Conservation (phyloP, 2,797 vertebrate species). For the Enteromius afrohamiltoni region DNA sequence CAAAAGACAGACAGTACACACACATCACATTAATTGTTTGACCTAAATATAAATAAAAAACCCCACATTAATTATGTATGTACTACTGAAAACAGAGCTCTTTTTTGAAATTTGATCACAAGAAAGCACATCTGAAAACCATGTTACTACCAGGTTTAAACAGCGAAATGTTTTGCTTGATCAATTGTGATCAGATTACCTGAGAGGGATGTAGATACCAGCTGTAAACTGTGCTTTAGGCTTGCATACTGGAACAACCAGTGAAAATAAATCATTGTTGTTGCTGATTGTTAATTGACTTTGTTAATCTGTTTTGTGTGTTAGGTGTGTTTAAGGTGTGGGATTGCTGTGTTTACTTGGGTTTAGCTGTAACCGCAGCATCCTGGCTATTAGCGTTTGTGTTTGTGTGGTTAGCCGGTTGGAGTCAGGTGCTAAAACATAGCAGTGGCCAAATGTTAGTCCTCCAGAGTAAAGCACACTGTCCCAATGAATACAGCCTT, state of each 20-base stretch:
- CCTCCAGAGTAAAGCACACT: neutral
- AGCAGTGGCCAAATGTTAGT: slow-evolving; percentile 10
- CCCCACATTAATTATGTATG: neutral
- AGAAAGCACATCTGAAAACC: neutral
- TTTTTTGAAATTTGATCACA: slow-evolving; percentile 1
- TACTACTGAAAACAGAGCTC: neutral
- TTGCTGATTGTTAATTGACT: neutral
- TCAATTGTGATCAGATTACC: neutral
- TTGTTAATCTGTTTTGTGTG: slow-evolving; percentile 54
- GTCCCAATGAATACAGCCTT: neutral
- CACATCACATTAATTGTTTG: neutral
- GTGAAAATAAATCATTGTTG: neutral
- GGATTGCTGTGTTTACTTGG: slow-evolving; percentile 52
- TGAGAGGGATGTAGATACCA: neutral
- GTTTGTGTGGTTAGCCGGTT: slow-evolving; percentile 14
- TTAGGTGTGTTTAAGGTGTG: slow-evolving; percentile 50
- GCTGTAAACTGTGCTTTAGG: neutral
- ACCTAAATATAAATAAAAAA: neutral
- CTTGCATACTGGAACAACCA: neutral
- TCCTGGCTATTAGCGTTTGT: slow-evolving; percentile 56
- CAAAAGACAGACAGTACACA: too few relatives aligned
- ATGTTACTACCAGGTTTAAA: neutral
- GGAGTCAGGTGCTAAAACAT: slow-evolving; percentile 43
- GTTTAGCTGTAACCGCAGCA: slow-evolving; percentile 55
- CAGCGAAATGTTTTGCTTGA: neutral